A percentile compares a stretch with the other conserved stretches of the same genome.
phyloP scores from a whole-genome alignment of 1,140 invertebrate genomes.

The Paramacrobiotus metropolitanus region DNA sequence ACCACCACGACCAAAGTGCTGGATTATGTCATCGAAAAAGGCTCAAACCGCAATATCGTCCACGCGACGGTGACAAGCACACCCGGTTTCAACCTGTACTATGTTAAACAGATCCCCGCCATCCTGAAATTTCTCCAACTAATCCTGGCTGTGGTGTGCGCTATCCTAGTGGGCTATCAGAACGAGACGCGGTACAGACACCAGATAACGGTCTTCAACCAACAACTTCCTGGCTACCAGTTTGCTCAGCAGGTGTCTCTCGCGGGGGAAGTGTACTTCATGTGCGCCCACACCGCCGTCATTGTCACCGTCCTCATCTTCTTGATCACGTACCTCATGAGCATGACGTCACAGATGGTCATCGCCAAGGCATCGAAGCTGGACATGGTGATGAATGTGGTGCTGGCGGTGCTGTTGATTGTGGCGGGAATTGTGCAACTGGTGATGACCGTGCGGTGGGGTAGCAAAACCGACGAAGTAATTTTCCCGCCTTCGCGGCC shows the following conservation, averaged over 20 bases:
- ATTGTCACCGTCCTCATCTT: neutral
- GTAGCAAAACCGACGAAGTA: no score
- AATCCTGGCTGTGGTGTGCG: neutral
- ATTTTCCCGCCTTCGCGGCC: no score
- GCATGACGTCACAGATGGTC: neutral
- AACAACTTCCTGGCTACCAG: no score
- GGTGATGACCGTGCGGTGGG: neutral
- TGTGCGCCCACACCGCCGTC: neutral
- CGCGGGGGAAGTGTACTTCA: neutral
- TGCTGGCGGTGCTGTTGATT: neutral
- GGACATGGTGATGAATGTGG: neutral
- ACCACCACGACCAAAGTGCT: conserved; percentile 5
- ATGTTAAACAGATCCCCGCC: neutral
- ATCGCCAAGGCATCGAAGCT: neutral
- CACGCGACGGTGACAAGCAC: neutral
- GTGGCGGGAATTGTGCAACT: neutral
- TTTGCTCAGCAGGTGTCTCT: no score
- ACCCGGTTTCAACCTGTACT: neutral
- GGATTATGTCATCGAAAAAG: neutral
- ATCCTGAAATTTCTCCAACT: neutral
- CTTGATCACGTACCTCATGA: neutral
- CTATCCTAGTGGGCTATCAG: neutral
- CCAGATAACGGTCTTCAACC: no score
- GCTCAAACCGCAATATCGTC: neutral
- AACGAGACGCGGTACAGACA: no score